Evolutionary conservation across 2,113 vertebrate species (phyloP), one percentile per base, ranked within the genome.

Genomic region (Phrynosoma platyrhinos): DNA sequence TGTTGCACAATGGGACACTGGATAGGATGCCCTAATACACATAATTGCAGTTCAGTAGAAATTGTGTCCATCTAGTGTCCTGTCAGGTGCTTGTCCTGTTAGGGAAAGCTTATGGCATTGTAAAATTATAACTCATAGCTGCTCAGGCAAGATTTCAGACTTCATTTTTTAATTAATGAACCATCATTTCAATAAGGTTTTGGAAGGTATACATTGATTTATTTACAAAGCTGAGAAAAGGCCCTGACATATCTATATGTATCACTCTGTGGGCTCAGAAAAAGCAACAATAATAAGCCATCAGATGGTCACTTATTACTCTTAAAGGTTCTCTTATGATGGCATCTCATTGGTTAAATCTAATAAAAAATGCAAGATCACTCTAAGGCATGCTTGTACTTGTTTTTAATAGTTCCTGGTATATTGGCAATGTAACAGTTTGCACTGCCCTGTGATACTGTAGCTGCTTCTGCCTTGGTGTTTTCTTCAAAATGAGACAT

Each of bases 401-500:
- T 82, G 36, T 79, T 82, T 83, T 88, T 90, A 62, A 88, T 91
- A 0, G 40, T 64, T 66, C 64, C 64, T 92, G 42, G n/a, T 89
- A 72, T n/a, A 40, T 68, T 85, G 82, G 82, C 89, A 85, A 79
- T 91, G 13, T 58, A 88, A 89, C 53, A 62, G 83, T 90, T 92
- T 87, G 47, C 74, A 84, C 71, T 14, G 42, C n/a, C 53, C 64
- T 64, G 53, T 78, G 55, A 52, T 4, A 25, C 25, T 84, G 69
- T 86, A 40, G 58, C 52, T 47, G 68, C 47, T 87, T 92, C 84
- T 81, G 85, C 0, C 85, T 87, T 76, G 87, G 47, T 83, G 10
- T 82, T 82, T 81, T 82, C 90, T 88, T 85, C 89, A 79, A 86
- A 92, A 91, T 85, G 77, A 92, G 87, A 64, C n/a, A 8, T n/a